A percentile compares a stretch with the other conserved stretches of the same genome.
Conservation (phyloP, 1,140 invertebrate species). For the Bombus ignitus region DNA sequence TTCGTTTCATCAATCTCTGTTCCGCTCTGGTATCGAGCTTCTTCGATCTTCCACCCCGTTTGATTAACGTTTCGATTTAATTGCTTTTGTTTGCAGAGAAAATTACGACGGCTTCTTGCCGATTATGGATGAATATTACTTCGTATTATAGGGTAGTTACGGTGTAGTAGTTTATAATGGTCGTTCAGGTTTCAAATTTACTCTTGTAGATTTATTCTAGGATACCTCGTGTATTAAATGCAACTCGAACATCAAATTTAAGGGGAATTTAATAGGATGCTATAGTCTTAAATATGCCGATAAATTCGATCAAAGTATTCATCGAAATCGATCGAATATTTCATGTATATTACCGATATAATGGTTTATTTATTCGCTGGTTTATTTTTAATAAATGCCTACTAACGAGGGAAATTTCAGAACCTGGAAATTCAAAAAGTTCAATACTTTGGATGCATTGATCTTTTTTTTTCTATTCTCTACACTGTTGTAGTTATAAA, state of each 20-base stretch:
- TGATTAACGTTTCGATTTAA: background rate
- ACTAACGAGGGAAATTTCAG: background rate
- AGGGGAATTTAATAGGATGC: background rate
- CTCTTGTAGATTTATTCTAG: background rate
- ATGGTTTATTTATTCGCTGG: background rate
- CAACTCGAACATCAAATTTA: background rate
- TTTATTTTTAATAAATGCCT: background rate
- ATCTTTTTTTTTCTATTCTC: no score
- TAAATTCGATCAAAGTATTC: background rate
- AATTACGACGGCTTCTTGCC: background rate
- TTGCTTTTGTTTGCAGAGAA: no score
- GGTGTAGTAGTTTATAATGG: background rate
- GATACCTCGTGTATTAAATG: background rate
- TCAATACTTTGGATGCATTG: background rate
- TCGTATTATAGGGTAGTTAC: background rate
- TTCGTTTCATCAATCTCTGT: slow-evolving; percentile 26
- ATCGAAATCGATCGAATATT: background rate
- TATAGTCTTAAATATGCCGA: background rate
- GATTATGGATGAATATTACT: background rate
- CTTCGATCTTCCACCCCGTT: background rate
- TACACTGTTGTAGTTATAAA: no score
- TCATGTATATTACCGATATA: background rate
- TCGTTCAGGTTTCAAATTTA: background rate
- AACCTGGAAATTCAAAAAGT: background rate
- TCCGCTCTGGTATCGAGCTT: background rate